phyloP scores from a whole-genome alignment of 2,797 vertebrate genomes.

The Muscicapa comitata region DNA sequence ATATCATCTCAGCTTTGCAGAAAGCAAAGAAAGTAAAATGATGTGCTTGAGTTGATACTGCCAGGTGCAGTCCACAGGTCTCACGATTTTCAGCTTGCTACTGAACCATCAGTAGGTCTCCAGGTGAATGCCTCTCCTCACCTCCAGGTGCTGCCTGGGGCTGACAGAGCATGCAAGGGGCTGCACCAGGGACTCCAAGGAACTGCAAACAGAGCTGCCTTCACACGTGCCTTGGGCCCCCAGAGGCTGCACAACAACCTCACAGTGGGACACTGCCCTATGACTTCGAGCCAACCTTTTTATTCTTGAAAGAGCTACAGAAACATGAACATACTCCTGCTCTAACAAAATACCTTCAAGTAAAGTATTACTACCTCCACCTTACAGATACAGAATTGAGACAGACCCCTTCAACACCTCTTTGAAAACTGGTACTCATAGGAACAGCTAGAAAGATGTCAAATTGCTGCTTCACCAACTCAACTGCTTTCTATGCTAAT shows the following conservation, averaged over 20 bases:
- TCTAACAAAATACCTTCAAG: neutral
- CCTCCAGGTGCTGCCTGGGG: neutral
- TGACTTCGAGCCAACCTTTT: neutral
- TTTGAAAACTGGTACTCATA: neutral
- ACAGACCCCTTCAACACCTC: neutral
- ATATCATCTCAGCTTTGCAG: neutral
- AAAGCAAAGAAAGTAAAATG: neutral
- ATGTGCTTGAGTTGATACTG: fast-evolving
- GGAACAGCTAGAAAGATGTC: neutral
- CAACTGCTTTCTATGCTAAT: neutral
- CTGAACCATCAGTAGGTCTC: neutral
- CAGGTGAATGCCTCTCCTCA: neutral
- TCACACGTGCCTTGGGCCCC: fast-evolving
- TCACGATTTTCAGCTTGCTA: neutral
- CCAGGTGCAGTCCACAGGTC: neutral
- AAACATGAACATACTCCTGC: neutral
- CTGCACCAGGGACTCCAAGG: neutral
- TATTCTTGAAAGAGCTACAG: neutral
- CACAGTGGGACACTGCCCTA: fast-evolving
- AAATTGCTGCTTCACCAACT: neutral
- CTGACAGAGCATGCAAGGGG: fast-evolving
- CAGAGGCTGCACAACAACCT: fast-evolving
- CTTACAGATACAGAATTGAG: neutral
- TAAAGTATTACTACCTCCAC: neutral
- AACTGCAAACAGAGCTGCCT: fast-evolving